Conservation (phyloP, 2,797 vertebrate genomes). For the Scleropages formosus region DNA sequence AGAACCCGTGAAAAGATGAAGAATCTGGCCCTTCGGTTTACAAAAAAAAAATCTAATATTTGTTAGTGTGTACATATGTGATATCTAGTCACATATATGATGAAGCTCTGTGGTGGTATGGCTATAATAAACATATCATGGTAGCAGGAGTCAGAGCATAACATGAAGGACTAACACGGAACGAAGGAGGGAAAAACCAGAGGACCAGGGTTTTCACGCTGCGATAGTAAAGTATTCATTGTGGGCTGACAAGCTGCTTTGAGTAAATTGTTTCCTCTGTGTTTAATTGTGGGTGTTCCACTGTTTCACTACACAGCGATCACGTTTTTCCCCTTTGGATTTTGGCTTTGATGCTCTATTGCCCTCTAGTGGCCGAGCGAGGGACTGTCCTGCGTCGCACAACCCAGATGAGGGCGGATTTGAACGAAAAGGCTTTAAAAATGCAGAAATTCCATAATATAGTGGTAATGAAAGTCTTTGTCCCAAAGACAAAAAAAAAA, state of each 20-base stretch:
- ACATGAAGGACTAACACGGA: not conserved
- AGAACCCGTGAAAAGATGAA: no score
- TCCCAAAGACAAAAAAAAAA: not conserved
- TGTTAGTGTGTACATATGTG: no score
- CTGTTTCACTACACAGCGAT: not conserved
- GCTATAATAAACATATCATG: not conserved
- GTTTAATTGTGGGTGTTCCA: not conserved
- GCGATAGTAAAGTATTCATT: not conserved
- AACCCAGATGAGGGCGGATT: not conserved
- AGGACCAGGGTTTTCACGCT: not conserved
- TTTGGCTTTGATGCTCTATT: slow-evolving; percentile 37
- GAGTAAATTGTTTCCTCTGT: not conserved
- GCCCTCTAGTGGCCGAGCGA: slow-evolving; percentile 53
- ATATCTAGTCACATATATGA: no score
- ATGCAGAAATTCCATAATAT: slow-evolving; percentile 1
- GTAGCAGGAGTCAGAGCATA: not conserved
- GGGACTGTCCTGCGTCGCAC: slow-evolving; percentile 21
- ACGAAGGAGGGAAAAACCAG: not conserved
- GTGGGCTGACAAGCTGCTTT: not conserved
- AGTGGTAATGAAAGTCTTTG: not conserved
- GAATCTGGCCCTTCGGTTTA: no score
- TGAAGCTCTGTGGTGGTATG: no score
- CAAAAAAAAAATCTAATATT: no score
- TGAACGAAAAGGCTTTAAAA: not conserved
- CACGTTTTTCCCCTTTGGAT: no score